Conservation (phyloP, 2,888 invertebrate genomes). For the Rhimphoctona megacephalus region DNA sequence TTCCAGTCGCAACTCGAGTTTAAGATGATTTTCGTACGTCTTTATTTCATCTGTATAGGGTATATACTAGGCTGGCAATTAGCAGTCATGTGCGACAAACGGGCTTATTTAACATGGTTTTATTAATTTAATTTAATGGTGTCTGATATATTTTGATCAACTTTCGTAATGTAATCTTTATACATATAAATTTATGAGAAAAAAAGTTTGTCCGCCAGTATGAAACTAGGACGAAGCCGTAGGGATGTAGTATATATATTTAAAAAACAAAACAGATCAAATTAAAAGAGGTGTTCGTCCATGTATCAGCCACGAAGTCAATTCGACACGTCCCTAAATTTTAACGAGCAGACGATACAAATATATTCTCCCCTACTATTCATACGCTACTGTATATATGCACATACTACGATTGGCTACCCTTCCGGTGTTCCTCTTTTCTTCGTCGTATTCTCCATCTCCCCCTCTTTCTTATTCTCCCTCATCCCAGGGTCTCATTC, state of each 20-base stretch:
- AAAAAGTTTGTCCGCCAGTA: neutral
- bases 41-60: neutral
- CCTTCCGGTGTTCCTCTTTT: neutral
- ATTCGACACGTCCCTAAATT: slow-evolving; percentile 77
- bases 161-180: neutral
- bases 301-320: slow-evolving; percentile 45
- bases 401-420: slow-evolving; percentile 22
- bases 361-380: slow-evolving; percentile 61
- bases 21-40: neutral
- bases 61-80: neutral
- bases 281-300: neutral
- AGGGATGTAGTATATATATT: too few species aligned
- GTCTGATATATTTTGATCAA: neutral
- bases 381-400: neutral
- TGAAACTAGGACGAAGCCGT: neutral
- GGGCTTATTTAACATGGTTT: neutral
- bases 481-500: slow-evolving; percentile 24
- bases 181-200: neutral
- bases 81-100: neutral
- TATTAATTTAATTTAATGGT: slow-evolving; percentile 2
- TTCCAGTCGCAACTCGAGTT: neutral
- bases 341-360: slow-evolving; percentile 75
- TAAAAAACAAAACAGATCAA: neutral
- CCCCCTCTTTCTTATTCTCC: neutral
- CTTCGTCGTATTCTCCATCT: slow-evolving; percentile 7